Conservation (phyloP, 2,888 invertebrate species). For the Cistogaster globosa region DNA sequence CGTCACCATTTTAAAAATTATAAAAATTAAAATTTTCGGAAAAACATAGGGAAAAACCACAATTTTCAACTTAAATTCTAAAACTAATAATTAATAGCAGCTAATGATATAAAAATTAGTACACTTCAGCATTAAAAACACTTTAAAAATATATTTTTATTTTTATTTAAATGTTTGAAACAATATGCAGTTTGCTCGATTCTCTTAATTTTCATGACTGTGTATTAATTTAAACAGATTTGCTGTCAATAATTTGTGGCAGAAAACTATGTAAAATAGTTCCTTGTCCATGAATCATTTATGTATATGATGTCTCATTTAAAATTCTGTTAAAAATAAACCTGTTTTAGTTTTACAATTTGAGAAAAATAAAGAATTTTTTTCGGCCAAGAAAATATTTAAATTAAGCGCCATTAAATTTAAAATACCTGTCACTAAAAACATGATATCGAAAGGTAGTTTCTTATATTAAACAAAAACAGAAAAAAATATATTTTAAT, state of each 20-base stretch:
- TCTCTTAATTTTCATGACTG: too few relatives aligned
- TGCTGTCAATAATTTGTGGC: constrained; percentile 43
- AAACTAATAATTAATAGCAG: too few relatives aligned
- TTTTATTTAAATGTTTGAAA: too few relatives aligned
- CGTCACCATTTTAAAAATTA: neutral
- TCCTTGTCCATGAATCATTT: constrained; percentile 48
- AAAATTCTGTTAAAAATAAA: neutral
- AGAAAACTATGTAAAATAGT: constrained; percentile 45
- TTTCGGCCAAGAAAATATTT: constrained; percentile 48
- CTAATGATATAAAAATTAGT: too few relatives aligned
- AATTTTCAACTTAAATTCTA: too few relatives aligned
- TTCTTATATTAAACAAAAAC: neutral
- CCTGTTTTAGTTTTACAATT: neutral
- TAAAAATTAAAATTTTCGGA: neutral
- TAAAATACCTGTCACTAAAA: constrained; percentile 70
- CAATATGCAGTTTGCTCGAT: too few relatives aligned
- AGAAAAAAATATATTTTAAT: constrained; percentile 34
- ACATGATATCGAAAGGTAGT: constrained; percentile 62
- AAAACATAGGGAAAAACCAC: too few relatives aligned
- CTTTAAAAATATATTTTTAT: too few relatives aligned
- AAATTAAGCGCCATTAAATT: constrained; percentile 71
- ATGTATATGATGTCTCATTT: constrained; percentile 5
- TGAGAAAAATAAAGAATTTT: neutral
- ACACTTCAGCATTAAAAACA: too few relatives aligned
- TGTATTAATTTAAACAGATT: constrained; percentile 1